Percentiles rank a stretch among this genome's conserved stretches.
Conservation (phyloP, 2,888 invertebrate genomes). For the Chesias legatella region DNA sequence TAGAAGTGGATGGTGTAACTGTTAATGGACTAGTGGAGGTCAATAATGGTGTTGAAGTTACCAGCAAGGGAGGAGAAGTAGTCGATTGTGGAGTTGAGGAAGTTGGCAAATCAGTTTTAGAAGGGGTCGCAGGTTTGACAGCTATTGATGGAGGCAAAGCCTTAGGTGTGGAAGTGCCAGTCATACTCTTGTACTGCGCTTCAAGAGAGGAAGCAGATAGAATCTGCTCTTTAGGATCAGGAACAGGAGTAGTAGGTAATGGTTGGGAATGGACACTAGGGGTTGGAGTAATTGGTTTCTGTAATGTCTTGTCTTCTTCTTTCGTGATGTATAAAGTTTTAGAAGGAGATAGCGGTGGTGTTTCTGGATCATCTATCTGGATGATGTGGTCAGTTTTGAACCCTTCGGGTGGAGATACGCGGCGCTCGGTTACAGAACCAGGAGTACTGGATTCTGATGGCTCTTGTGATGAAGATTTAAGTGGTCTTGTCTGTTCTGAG, state of each 20-base stretch:
- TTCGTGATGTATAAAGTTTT: constrained; percentile 56
- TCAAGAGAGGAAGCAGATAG: constrained; percentile 62
- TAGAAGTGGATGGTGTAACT: not conserved
- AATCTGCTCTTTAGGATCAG: constrained; percentile 50
- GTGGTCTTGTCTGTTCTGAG: constrained; percentile 52
- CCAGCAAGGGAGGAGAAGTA: not conserved
- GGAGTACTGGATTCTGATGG: constrained; percentile 54
- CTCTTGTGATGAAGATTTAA: constrained; percentile 55
- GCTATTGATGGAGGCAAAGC: not conserved
- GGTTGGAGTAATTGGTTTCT: constrained; percentile 63
- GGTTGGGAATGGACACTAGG: constrained; percentile 43
- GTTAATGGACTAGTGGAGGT: not conserved
- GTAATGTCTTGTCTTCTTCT: constrained; percentile 55
- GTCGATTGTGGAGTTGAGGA: not conserved
- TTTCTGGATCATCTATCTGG: constrained; percentile 59
- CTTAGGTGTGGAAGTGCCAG: constrained; percentile 19
- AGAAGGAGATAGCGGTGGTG: constrained; percentile 52
- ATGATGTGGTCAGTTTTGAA: constrained; percentile 45
- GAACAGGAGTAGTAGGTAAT: not conserved
- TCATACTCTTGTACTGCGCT: constrained; percentile 43
- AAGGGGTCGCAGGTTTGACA: too few relatives aligned
- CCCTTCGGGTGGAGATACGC: constrained; percentile 45
- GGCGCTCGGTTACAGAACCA: constrained; percentile 43
- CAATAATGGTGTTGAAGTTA: not conserved
- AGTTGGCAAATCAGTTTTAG: too few relatives aligned